phyloP scores from a whole-genome alignment of 92 coral and sea anemone genomes.

The Pocillopora meandrina region DNA sequence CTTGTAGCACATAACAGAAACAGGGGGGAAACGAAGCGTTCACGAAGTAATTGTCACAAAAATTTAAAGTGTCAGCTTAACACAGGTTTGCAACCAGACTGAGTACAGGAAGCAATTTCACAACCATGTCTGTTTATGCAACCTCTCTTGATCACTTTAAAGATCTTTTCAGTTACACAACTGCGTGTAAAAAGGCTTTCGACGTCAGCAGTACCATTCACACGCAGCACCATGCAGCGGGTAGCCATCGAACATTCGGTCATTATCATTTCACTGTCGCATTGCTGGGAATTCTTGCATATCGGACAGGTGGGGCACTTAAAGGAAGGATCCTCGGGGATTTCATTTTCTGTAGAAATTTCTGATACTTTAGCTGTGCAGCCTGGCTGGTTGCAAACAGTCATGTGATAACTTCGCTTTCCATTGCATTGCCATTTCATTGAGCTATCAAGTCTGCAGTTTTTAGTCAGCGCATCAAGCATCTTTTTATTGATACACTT shows the following conservation, averaged over 20 bases:
- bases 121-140: slow-evolving; percentile 28
- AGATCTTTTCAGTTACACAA: slow-evolving; percentile 14
- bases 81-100: slow-evolving; percentile 29
- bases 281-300: slow-evolving; percentile 3
- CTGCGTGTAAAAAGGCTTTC: slow-evolving; percentile 14
- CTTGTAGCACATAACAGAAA: too few species aligned
- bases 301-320: slow-evolving; percentile 33
- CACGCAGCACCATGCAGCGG: slow-evolving; percentile 18
- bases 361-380: neutral
- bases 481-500: slow-evolving; percentile 24
- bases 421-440: neutral
- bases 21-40: neutral
- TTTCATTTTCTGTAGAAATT: too few species aligned
- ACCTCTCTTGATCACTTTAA: slow-evolving; percentile 16
- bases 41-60: neutral
- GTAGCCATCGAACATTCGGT: slow-evolving; percentile 18
- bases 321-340: neutral
- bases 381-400: slow-evolving; percentile 17
- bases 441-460: neutral
- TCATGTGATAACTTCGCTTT: slow-evolving; percentile 9
- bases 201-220: neutral
- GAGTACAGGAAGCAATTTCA: slow-evolving; percentile 20
- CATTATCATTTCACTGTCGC: slow-evolving; percentile 13
- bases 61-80: too few species aligned
- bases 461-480: slow-evolving; percentile 10